Percentiles rank a stretch among this genome's conserved stretches.
Conservation (phyloP, 2,797 vertebrate genomes). For the Trematocara caparti region DNA sequence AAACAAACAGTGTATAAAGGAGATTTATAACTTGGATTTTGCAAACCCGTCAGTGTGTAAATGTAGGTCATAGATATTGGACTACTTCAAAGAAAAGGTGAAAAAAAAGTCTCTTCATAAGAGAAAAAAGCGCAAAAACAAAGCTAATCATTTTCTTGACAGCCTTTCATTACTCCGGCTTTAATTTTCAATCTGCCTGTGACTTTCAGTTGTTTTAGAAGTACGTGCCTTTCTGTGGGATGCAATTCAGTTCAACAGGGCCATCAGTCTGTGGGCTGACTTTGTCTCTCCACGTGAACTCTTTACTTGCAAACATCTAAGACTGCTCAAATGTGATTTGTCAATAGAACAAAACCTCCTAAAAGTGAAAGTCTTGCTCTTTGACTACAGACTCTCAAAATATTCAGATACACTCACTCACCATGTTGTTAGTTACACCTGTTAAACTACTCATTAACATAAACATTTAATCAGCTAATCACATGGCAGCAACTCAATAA, state of each 20-base stretch:
- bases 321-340: not conserved
- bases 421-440: not conserved
- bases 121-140: not conserved
- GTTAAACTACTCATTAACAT: not conserved
- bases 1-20: not conserved
- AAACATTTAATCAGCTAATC: not conserved
- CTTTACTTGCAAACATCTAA: not conserved
- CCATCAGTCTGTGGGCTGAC: not conserved
- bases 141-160: not conserved
- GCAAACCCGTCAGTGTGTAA: not conserved
- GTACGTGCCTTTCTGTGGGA: not conserved
- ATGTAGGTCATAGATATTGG: not conserved
- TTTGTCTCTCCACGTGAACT: not conserved
- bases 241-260: not conserved
- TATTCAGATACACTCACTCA: not conserved
- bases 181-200: not conserved
- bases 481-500: not conserved
- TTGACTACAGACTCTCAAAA: not conserved
- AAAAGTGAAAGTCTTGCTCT: not conserved
- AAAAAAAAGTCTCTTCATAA: not conserved
- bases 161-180: not conserved
- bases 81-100: not conserved
- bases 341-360: not conserved
- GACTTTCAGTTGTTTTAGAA: not conserved
- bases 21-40: not conserved